Evolutionary conservation across 2,797 vertebrate species (phyloP), one percentile per base, ranked within the genome.

Genomic region (Pristis pectinata): DNA sequence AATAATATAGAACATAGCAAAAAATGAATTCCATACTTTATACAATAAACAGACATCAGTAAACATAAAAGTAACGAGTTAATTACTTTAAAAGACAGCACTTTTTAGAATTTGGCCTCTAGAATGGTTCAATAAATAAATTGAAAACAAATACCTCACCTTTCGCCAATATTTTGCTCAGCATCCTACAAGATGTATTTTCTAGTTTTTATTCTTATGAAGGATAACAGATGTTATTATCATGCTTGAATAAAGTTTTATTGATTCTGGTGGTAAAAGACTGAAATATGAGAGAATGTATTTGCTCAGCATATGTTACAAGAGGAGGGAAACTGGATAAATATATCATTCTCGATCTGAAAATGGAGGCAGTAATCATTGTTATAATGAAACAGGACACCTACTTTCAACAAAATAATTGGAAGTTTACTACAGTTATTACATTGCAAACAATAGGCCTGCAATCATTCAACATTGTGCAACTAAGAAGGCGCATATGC

Each of bases 1-100:
- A 96, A 96, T 22, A 59, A 95, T 96, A 95, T 0, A 94, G 92
- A 94, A n/a, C 92, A 76, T 94, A 34, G 92, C 92, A 94, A 94
- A 94, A 53, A 94, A 44, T 34, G 8, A 94, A 49, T 53, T 94
- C 70, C 24, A 19, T 76, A 94, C 27, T 94, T 94, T 74, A 53
- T 94, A 94, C 92, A 94, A 94, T 53, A 93, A 72, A 93, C 89
- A 76, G 30, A 76, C 19, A 91, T 41, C 87, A 41, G n/a, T 91
- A 94, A 94, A 94, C 92, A 76, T 94, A 94, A 94, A 76, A 94
- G 92, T 34, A 94, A 94, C 49, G 49, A 93, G 53, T 74, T 74
- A 53, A 94, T 94, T 76, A 94, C 92, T 94, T 94, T 94, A 94
- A 93, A 94, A 76, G n/a, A 91, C 34, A 74, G 92, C 92, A 76